Evolutionary conservation across 2,113 vertebrate genomes (phyloP), one percentile per base, ranked within the genome.

Genomic region (Chaetorhynchus papuensis): DNA sequence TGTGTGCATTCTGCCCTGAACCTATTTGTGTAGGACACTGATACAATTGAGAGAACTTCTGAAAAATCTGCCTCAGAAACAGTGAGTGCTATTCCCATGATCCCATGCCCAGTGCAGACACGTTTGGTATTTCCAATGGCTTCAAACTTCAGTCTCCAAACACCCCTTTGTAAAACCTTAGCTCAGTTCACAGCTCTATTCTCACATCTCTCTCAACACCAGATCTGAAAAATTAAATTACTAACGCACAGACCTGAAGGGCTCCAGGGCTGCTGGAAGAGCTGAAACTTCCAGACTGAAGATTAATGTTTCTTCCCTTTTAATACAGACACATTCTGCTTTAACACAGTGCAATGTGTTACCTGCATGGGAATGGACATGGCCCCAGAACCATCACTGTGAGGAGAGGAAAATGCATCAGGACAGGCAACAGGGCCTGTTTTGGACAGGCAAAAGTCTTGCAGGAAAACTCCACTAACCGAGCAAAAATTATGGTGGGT

Each of bases 321-420:
- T 22, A 54, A 68, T 9, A 24, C 2, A 5, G 47, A 60, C 33
- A 66, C 11, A 41, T 3, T 11, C 31, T 5, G 15, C 12, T 57
- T 61, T 5, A 49, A 74, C 70, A 41, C n/a, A 45, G 42, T 2
- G 24, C 49, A 31, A 0, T 1, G 68, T 10, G 42, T 9, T 68
- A 74, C 19, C 1, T 2, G 22, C n/a, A 23, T 8, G 16, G 3
- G 52, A 60, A 74, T 0, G 3, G 47, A 35, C 31, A 33, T 2
- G 4, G 15, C 45, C 61, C 1, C 3, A 31, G 41, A 70, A 31
- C 1, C 37, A 84, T 16, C 61, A 28, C 56, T 26, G 10, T 4
- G 26, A 70, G 44, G 9, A 75, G n/a, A 66, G 11, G 31, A 33
- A 83, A 63, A 26, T 28, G 7, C 16, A 39, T 26, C 79, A 66